These are phyloP conservation scores for Erannis defoliaria DNA, from an alignment of 2,888 invertebrate species.

Conservation along the genomic window DNA sequence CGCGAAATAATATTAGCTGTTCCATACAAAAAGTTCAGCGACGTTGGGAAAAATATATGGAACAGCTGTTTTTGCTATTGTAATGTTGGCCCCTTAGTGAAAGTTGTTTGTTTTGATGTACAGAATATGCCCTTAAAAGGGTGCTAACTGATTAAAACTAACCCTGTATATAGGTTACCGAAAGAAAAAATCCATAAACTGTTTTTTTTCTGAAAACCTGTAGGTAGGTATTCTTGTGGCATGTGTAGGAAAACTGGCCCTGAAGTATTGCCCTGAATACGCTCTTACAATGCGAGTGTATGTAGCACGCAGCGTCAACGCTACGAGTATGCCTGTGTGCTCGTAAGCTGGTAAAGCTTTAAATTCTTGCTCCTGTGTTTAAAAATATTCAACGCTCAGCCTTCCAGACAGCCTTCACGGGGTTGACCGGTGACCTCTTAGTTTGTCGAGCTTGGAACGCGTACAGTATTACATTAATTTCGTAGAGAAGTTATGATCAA, in stretches of 20 bases:
- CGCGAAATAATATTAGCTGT: too few relatives aligned
- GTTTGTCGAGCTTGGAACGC: background rate
- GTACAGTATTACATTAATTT: background rate
- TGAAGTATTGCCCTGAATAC: conserved; percentile 3
- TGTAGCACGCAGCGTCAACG: conserved; percentile 51
- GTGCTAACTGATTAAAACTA: too few relatives aligned
- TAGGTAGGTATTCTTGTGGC: too few relatives aligned
- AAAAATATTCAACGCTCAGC: conserved; percentile 26
- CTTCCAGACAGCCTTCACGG: conserved; percentile 31
- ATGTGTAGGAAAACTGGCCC: background rate
- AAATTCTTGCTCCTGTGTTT: conserved; percentile 36
- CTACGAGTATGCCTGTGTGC: conserved; percentile 44
- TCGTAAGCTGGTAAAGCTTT: conserved; percentile 38
- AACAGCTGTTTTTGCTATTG: too few relatives aligned
- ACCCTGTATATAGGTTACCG: too few relatives aligned
- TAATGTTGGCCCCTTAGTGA: too few relatives aligned
- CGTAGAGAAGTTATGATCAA: background rate
- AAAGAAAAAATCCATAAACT: too few relatives aligned
- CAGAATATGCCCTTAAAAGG: too few relatives aligned
- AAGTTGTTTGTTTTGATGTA: too few relatives aligned
- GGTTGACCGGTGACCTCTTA: conserved; percentile 24
- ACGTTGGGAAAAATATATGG: too few relatives aligned
- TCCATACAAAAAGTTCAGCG: too few relatives aligned
- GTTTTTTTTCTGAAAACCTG: too few relatives aligned
- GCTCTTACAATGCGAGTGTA: conserved; percentile 38